Base-by-base conservation (phyloP, 2,797 vertebrate species). In the Sternotherus odoratus region DNA sequence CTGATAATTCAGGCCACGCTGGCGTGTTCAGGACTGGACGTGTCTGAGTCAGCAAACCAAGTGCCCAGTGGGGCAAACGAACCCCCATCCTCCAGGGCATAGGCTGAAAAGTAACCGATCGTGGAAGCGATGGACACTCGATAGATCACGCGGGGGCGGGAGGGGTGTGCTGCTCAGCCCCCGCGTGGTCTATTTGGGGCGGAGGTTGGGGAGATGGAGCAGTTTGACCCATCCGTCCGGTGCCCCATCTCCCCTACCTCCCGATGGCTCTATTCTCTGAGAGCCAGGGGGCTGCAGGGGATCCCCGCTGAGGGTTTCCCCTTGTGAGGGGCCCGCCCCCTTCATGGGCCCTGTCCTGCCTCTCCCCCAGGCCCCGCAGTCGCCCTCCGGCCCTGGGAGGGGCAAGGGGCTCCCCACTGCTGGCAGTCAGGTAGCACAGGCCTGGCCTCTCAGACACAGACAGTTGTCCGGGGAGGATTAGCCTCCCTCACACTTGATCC, bases 381-480 rank as follows among this genome's bases (percentile, higher is more conserved):
- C 19, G 16, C 19, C n/a, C 3, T 66, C n/a, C 21, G 4, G 19
- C n/a, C n/a, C 17, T 9, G 60, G 87, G 50, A 56, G 88, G 51
- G 43, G 24, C 36, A 63, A 79, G 24, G 43, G 51, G 80, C 56
- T 33, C 56, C 2, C 12, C 19, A n/a, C 13, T 3, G 5, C 8
- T 1, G 63, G 50, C 57, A 56, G 28, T 16, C 75, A 4, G 63
- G 13, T 12, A 28, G 66, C 82, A 2, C 80, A 33, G 2, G 49
- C 12, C 63, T 48, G 3, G 43, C 43, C 72, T 78, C 75, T 75
- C 77, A 57, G 77, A 85, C 26, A 30, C 77, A 21, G 46, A 77
- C 88, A 90, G 88, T 82, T 90, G 88, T 80, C 82, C 30, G 19
- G 12, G 26, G 11, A 5, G 46, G 82, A 90, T 90, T 85, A 90